These are phyloP conservation scores for Plagodis pulveraria DNA, from an alignment of 2,888 invertebrate species.

Conservation along the genomic window DNA sequence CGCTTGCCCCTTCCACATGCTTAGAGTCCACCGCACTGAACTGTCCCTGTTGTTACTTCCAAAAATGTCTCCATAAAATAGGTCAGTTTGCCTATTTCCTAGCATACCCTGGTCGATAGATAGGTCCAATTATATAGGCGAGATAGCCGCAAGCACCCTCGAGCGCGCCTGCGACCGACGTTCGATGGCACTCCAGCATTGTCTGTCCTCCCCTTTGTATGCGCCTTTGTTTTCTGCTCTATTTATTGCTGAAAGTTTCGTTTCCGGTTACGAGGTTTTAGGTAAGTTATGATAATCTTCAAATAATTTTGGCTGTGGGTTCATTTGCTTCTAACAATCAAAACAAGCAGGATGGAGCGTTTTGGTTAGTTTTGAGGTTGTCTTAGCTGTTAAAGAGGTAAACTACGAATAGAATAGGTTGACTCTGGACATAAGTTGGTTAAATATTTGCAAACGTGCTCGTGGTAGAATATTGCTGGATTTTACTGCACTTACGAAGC, in stretches of 20 bases:
- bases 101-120: constrained; percentile 2
- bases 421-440: too few species aligned
- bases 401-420: too few species aligned
- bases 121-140: constrained; percentile 12
- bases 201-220: constrained; percentile 33
- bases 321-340: neutral
- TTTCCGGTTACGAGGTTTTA: neutral
- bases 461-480: too few species aligned
- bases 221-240: constrained; percentile 38
- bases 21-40: too few species aligned
- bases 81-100: constrained; percentile 1
- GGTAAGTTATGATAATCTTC: neutral
- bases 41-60: too few species aligned
- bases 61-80: neutral
- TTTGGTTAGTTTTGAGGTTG: neutral
- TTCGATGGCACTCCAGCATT: constrained; percentile 40
- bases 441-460: too few species aligned
- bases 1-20: too few species aligned
- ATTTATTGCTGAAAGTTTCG: constrained; percentile 1
- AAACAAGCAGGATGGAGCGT: neutral
- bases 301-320: too few species aligned
- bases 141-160: constrained; percentile 15
- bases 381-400: too few species aligned
- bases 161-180: constrained; percentile 34
- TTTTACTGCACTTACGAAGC: too few species aligned